Percentiles rank a stretch among this genome's conserved stretches.
phyloP scores from a whole-genome alignment of 2,113 vertebrate species.

The Campylomormyrus tamandua region DNA sequence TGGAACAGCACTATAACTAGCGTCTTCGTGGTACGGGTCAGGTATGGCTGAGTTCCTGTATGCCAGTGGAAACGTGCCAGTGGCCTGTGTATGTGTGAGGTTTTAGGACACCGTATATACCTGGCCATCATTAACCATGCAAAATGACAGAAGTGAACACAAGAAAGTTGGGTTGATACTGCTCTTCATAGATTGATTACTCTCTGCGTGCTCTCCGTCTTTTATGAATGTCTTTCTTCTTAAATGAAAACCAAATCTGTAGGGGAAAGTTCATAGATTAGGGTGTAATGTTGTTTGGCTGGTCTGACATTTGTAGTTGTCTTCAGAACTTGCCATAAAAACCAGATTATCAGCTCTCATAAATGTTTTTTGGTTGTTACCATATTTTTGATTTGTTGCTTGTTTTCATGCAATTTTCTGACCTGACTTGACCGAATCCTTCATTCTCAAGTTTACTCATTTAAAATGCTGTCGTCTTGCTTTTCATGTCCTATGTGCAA shows the following conservation, averaged over 20 bases:
- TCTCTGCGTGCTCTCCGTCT: background rate
- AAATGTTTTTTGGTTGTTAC: background rate
- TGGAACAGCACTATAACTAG: background rate
- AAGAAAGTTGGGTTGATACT: background rate
- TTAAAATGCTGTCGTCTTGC: background rate
- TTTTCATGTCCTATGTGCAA: background rate
- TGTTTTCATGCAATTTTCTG: background rate
- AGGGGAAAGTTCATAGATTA: background rate
- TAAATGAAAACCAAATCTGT: background rate
- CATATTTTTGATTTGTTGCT: background rate
- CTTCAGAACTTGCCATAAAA: background rate
- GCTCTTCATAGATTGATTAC: background rate
- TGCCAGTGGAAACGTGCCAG: background rate
- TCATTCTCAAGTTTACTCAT: background rate
- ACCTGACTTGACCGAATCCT: background rate
- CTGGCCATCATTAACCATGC: background rate
- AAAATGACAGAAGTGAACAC: background rate
- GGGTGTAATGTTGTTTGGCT: background rate
- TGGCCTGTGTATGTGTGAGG: background rate
- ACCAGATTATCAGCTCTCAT: background rate
- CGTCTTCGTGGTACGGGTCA: background rate
- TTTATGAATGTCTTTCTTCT: background rate
- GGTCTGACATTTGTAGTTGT: background rate
- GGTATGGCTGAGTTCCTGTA: background rate
- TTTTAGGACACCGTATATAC: background rate